These are phyloP conservation scores for Acanthurus tractus DNA, from an alignment of 2,797 vertebrate species.

Conservation along the genomic window DNA sequence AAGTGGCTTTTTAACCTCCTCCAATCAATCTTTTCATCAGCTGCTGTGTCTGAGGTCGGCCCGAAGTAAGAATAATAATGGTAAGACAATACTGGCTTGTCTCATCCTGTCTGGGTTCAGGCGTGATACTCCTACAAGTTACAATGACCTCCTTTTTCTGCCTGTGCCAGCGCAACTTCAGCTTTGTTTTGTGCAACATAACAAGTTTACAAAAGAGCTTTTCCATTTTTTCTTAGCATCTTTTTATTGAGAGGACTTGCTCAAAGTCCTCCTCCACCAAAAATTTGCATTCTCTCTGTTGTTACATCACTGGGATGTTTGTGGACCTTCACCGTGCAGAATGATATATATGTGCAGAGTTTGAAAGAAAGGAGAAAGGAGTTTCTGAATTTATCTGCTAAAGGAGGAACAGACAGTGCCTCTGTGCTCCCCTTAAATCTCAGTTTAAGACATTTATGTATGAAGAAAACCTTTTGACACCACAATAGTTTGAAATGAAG, in stretches of 20 bases:
- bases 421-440: neutral
- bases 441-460: too few relatives aligned
- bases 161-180: slow-evolving; percentile 23
- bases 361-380: neutral
- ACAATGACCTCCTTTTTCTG: slow-evolving; percentile 39
- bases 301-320: neutral
- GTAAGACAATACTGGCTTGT: slow-evolving; percentile 82
- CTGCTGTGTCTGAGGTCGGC: slow-evolving; percentile 65
- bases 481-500: neutral
- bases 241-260: neutral
- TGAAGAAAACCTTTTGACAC: neutral
- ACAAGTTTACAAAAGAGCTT: slow-evolving; percentile 37
- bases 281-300: slow-evolving; percentile 4
- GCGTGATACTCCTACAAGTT: slow-evolving; percentile 61
- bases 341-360: neutral
- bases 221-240: slow-evolving; percentile 24
- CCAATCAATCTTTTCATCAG: slow-evolving; percentile 82
- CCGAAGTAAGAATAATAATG: slow-evolving; percentile 82
- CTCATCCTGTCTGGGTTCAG: slow-evolving; percentile 74
- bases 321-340: slow-evolving; percentile 4
- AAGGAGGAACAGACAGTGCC: neutral
- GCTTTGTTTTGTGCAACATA: slow-evolving; percentile 27
- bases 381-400: neutral
- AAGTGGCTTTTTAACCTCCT: slow-evolving; percentile 79
- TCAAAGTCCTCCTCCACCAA: neutral